A percentile compares a stretch with the other conserved stretches of the same genome.
phyloP scores from a whole-genome alignment of 2,888 invertebrate genomes.

The Melitaea athalia region DNA sequence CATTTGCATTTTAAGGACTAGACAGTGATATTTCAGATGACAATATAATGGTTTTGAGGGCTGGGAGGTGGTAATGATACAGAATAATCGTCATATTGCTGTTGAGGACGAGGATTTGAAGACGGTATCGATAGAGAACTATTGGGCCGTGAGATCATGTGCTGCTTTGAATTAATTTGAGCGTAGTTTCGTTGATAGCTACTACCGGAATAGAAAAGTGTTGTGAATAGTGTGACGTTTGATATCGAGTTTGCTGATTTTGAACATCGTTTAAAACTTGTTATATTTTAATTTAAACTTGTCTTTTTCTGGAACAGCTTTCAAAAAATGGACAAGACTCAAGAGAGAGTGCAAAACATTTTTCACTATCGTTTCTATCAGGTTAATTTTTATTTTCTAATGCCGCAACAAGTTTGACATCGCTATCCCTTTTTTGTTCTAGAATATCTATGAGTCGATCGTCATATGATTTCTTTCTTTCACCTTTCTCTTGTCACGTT shows the following conservation, averaged over 20 bases:
- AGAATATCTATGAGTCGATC: neutral
- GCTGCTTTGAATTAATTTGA: neutral
- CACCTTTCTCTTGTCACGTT: neutral
- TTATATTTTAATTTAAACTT: neutral
- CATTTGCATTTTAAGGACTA: too few species aligned
- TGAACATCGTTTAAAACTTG: neutral
- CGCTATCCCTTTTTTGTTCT: neutral
- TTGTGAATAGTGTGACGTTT: neutral
- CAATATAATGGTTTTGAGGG: neutral
- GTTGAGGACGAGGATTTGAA: neutral
- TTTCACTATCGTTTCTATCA: neutral
- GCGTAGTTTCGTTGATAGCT: neutral
- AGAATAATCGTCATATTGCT: neutral
- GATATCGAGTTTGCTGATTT: neutral
- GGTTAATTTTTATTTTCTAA: neutral
- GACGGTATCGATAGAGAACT: neutral
- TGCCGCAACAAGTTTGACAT: neutral
- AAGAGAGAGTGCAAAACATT: too few species aligned
- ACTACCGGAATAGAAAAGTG: neutral
- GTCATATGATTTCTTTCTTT: too few species aligned
- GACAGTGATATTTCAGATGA: neutral
- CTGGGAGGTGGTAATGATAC: neutral
- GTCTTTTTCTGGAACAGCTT: neutral
- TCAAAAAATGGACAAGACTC: neutral
- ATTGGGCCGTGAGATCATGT: neutral